Evolutionary conservation across 1,140 invertebrate species (phyloP), one percentile per base, ranked within the genome.

Genomic region (Panagrolaimus sp.): DNA sequence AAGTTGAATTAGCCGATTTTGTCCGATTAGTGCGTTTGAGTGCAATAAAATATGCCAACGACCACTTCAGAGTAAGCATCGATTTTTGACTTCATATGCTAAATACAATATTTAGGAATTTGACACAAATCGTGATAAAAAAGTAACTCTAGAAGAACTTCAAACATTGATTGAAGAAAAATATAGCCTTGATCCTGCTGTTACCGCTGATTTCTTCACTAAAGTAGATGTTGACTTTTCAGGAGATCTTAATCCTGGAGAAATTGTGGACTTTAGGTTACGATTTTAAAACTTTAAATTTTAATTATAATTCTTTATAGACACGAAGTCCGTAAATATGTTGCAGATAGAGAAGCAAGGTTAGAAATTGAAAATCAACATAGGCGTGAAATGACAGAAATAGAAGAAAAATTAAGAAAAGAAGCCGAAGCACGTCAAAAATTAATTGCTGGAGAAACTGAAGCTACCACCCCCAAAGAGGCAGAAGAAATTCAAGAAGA

Each of bases 1-100:
- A 74, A 42, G 81, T 81, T 13, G 79, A 81, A 63, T 65, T 81
- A 16, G 79, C 79, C 8, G 79, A 81, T 65, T 81, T 81, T 67
- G 67, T 83, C 31, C 71, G 79, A 38, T 66, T 81, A 9, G 81
- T 81, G 8, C 67, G 79, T 14, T 48, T 81, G 13, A 80, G 72
- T 45, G 73, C 79, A 20, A 81, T 81, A 44, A 83, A 83, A 68
- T 83, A 76, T 64, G 79, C 83, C 16, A 75, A 68, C 44, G 79
- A 81, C 64, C 81, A 81, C 51, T 74, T 81, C 45, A 69, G 72
- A 62, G 76, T 77, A 47, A 61, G n/a, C 31, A 8, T 46, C 31
- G 8, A 11, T 13, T n/a, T 20, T 64, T 13, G 4, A 16, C 9
- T 25, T 31, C 1, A n/a, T n/a, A n/a, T n/a, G n/a, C 5, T 67